A percentile compares a stretch with the other conserved stretches of the same genome.
Conservation (phyloP, 2,113 vertebrate genomes). For the Tympanuchus pallidicinctus region DNA sequence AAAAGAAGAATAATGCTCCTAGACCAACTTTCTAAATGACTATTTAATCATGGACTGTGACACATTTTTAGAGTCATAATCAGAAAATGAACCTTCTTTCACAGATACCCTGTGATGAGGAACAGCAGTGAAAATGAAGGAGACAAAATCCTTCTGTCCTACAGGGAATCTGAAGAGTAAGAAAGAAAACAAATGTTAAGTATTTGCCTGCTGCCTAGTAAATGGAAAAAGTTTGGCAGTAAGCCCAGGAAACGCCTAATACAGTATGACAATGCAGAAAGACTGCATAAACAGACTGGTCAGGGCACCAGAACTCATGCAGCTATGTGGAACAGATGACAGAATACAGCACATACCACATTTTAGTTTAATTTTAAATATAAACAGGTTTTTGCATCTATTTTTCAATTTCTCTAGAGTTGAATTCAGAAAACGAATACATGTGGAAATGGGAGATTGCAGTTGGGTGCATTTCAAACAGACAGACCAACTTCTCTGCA, state of each 20-base stretch:
- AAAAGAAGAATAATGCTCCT: constrained; percentile 47
- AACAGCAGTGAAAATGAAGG: constrained; percentile 33
- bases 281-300: background rate
- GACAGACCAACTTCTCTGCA: background rate
- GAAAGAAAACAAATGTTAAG: constrained; percentile 42
- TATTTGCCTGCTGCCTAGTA: constrained; percentile 59
- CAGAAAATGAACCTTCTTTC: constrained; percentile 51
- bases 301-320: constrained; percentile 4
- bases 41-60: constrained; percentile 66
- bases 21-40: constrained; percentile 9
- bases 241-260: constrained; percentile 43
- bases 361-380: background rate
- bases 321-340: constrained; percentile 23
- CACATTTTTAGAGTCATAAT: constrained; percentile 41
- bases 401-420: background rate
- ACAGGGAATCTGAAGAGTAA: constrained; percentile 8
- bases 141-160: constrained; percentile 21
- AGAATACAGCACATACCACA: background rate
- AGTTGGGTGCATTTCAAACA: background rate
- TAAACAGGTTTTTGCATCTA: background rate
- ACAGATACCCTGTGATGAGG: constrained; percentile 22
- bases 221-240: constrained; percentile 55
- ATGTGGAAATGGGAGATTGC: background rate
- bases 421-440: background rate
- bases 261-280: constrained; percentile 56